Conservation (phyloP, 1,140 invertebrate genomes). For the Diachasmimorpha longicaudata region DNA sequence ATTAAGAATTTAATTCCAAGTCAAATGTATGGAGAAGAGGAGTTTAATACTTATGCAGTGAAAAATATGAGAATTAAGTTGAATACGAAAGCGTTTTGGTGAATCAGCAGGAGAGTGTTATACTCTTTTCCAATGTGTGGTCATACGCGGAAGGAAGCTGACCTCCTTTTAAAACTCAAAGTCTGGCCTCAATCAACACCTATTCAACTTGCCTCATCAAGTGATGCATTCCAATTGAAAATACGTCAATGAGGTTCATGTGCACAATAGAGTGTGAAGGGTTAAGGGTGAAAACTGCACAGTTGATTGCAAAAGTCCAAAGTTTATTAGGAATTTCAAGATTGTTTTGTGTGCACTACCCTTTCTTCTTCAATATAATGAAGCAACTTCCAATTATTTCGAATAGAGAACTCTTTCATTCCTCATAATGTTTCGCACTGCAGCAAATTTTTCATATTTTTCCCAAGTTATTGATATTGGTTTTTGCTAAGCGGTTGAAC, state of each 20-base stretch:
- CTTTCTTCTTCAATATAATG: too few species aligned
- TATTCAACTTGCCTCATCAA: slow-evolving; percentile 11
- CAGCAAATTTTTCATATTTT: too few species aligned
- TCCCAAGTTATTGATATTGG: too few species aligned
- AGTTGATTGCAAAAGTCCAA: too few species aligned
- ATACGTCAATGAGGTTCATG: not conserved
- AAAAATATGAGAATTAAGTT: not conserved
- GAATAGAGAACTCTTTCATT: too few species aligned
- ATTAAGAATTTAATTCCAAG: not conserved
- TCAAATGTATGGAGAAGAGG: not conserved
- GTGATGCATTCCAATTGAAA: slow-evolving; percentile 19
- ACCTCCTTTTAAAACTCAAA: slow-evolving; percentile 22
- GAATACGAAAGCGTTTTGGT: slow-evolving; percentile 7
- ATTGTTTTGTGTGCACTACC: too few species aligned
- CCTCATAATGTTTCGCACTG: too few species aligned
- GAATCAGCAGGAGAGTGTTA: not conserved
- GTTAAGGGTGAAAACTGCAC: too few species aligned
- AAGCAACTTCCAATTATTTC: too few species aligned
- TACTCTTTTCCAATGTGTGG: not conserved
- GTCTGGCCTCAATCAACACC: slow-evolving; percentile 24
- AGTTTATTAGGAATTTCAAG: too few species aligned
- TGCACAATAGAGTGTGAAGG: too few species aligned
- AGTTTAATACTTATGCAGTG: not conserved
- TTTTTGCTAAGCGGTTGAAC: too few species aligned
- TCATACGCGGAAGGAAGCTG: slow-evolving; percentile 23